Percentiles rank a stretch among this genome's conserved stretches.
These are phyloP conservation scores for Pteropus rufus DNA, from an alignment of 2,797 vertebrate genomes.

Conservation along the genomic window DNA sequence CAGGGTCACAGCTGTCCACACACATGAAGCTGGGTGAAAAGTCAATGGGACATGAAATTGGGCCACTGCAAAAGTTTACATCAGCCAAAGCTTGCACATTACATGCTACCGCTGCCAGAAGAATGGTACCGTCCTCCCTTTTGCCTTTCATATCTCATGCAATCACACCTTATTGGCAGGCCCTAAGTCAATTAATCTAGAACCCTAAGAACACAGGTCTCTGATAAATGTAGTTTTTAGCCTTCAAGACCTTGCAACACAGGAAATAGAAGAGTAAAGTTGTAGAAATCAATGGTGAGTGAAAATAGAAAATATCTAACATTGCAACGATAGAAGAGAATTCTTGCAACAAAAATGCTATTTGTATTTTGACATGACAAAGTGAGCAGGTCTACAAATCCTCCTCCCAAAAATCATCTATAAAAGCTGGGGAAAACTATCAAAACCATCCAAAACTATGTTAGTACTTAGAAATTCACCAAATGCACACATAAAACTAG, in stretches of 20 bases:
- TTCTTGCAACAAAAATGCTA: neutral
- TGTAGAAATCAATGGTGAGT: neutral
- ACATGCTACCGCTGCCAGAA: neutral
- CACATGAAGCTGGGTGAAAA: neutral
- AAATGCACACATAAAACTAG: neutral
- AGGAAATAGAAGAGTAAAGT: neutral
- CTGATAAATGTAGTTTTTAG: neutral
- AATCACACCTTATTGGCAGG: neutral
- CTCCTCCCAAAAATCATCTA: neutral
- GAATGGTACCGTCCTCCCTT: neutral
- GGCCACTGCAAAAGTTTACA: neutral
- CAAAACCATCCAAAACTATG: neutral
- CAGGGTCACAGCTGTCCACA: neutral
- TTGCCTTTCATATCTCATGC: neutral
- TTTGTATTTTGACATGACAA: neutral
- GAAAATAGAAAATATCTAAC: neutral
- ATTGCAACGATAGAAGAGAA: neutral
- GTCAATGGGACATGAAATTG: neutral
- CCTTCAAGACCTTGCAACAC: neutral
- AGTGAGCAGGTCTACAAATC: neutral
- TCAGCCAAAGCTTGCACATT: neutral
- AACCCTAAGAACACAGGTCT: neutral
- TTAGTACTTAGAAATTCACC: neutral
- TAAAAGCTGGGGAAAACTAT: neutral
- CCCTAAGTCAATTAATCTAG: neutral